These are phyloP conservation scores for Limnothrissa miodon DNA, from an alignment of 2,113 vertebrate species.

Conservation along the genomic window DNA sequence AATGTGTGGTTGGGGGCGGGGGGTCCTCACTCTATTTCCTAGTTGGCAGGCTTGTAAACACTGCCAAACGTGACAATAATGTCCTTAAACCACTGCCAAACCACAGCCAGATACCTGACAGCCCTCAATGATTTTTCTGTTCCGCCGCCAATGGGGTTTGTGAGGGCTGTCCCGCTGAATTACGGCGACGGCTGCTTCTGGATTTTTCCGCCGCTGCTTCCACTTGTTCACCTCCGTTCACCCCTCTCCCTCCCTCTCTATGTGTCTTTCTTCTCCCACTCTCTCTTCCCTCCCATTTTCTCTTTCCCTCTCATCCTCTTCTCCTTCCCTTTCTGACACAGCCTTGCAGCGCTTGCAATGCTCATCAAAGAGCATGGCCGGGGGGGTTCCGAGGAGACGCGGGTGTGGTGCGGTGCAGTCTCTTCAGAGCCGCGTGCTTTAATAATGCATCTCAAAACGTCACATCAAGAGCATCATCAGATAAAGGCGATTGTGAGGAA, in stretches of 20 bases:
- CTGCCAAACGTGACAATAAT: slow-evolving; percentile 64
- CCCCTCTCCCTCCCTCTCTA: neutral
- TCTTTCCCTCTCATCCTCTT: neutral
- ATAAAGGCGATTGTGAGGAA: neutral
- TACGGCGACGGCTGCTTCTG: slow-evolving; percentile 38
- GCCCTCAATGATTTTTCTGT: slow-evolving; percentile 54
- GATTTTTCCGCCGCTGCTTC: slow-evolving; percentile 26
- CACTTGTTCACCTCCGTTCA: neutral
- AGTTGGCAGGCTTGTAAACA: slow-evolving; percentile 46
- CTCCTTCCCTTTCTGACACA: neutral
- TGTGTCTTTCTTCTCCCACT: neutral
- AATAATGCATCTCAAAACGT: neutral
- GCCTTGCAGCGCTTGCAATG: neutral
- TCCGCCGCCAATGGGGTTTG: slow-evolving; percentile 54
- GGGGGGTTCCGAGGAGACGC: neutral
- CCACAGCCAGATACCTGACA: slow-evolving; percentile 65
- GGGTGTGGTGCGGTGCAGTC: neutral
- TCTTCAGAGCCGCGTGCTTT: neutral
- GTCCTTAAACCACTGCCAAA: slow-evolving; percentile 57
- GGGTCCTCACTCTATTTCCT: slow-evolving; percentile 48
- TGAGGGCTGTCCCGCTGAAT: slow-evolving; percentile 54
- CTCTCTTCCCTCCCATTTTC: neutral
- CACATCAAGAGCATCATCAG: neutral
- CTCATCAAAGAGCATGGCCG: neutral
- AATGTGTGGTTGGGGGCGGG: neutral